Evolutionary conservation across 92 coral and sea anemone species (phyloP), one percentile per base, ranked within the genome.

Genomic region (Epizoanthus ramosus): DNA sequence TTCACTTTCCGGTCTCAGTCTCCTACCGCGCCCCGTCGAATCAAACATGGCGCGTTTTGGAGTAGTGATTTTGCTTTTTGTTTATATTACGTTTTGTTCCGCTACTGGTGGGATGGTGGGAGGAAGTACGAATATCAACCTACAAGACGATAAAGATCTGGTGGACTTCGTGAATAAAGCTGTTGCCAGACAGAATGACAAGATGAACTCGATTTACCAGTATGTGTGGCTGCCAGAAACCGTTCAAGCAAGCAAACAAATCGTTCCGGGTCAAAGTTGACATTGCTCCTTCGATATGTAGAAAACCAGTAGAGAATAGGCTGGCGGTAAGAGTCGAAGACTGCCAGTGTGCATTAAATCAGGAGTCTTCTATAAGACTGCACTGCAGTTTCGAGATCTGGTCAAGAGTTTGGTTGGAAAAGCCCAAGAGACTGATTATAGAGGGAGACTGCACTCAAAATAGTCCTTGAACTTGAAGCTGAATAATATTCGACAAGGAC

Each of bases 231-330:
- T 21, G 24, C 75, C 53, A 17, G 25, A 70, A 18, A 59, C 86
- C 12, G 18, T 83, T 19, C 61, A 57, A 6, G 86, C 58, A 8
- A 57, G 22, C 8, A 21, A 28, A 16, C 86, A 83, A 58, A 71
- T 83, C 31, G 86, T 83, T 37, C 69, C 41, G 57, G 57, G 86
- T 71, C 22, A 37, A 39, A 1, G 71, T 83, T 14, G 86, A 83
- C 22, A 65, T 71, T 54, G 76, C 56, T 0, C 80, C 80, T 57
- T 75, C 80, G 22, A 35, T 1, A 1, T 75, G 80, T 31, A 75
- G 21, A 37, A 75, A 75, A 57, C 10, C 54, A 15, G 17, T 1
- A 3, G 22, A 12, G 22, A 52, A 57, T 3, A 17, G 80, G n/a
- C 68, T 75, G 3, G 21, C 53, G 8, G 80, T 75, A 33, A 10